These are phyloP conservation scores for Aulostomus chinensis DNA, from an alignment of 2,797 vertebrate genomes.

Conservation along the genomic window DNA sequence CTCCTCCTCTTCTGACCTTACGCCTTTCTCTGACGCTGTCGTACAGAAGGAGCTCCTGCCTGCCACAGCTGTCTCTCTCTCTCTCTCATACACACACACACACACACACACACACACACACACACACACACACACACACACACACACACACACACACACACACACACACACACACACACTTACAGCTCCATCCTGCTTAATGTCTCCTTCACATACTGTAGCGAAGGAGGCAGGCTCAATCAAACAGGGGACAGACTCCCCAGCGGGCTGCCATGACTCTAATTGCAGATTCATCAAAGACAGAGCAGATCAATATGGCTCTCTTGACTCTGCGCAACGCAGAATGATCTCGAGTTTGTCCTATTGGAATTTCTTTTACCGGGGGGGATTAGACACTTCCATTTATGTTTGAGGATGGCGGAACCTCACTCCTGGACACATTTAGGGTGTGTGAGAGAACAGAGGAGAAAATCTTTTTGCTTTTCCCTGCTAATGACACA, in stretches of 20 bases:
- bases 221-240: conserved; percentile 65
- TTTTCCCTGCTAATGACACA: conserved; percentile 44
- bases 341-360: conserved; percentile 75
- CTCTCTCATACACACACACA: conserved; percentile 2
- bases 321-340: conserved; percentile 63
- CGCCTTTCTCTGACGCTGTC: conserved; percentile 15
- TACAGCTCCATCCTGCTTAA: conserved; percentile 37
- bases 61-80: conserved; percentile 9
- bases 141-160: conserved; percentile 3
- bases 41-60: conserved; percentile 15
- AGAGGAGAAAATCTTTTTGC: conserved; percentile 18
- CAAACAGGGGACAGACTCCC: conserved; percentile 72
- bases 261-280: conserved; percentile 65
- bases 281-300: conserved; percentile 81
- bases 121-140: neutral
- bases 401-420: conserved; percentile 51
- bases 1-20: neutral
- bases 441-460: conserved; percentile 18
- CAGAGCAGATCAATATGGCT: conserved; percentile 73
- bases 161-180: neutral
- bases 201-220: conserved; percentile 60
- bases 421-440: conserved; percentile 35
- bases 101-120: neutral
- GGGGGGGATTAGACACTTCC: conserved; percentile 68
- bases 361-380: conserved; percentile 74